A percentile compares a stretch with the other conserved stretches of the same genome.
Evolutionary conservation across 1,140 invertebrate genomes (phyloP).

Genomic region (Hydropsyche tenuis): DNA sequence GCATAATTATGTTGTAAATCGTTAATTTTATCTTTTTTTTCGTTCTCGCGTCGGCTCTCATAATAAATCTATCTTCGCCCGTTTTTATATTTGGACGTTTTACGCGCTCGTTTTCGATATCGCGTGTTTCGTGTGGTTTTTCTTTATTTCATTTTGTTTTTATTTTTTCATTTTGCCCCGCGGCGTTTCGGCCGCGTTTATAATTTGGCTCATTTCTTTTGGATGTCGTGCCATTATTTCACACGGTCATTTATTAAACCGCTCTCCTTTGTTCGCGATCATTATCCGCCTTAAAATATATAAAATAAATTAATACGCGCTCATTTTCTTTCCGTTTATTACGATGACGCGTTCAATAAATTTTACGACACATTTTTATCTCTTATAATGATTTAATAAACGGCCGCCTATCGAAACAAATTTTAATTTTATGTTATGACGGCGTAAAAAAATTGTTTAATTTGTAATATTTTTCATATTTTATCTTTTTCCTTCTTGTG

Average conservation of each 20-base stretch:
- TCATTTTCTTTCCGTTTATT: neutral
- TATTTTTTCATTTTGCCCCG: too few relatives aligned
- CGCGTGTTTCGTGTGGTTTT: slow-evolving; percentile 16
- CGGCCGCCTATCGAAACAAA: too few relatives aligned
- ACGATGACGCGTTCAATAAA: too few relatives aligned
- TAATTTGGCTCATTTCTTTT: slow-evolving; percentile 7
- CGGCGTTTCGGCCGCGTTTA: neutral
- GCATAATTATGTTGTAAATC: slow-evolving; percentile 34
- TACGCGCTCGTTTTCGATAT: neutral
- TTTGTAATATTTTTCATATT: neutral
- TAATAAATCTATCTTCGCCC: slow-evolving; percentile 23
- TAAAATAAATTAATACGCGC: slow-evolving; percentile 5
- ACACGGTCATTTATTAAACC: slow-evolving; percentile 13
- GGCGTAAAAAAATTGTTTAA: too few relatives aligned
- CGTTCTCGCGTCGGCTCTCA: neutral
- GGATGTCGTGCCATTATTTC: slow-evolving; percentile 20
- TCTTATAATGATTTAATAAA: too few relatives aligned
- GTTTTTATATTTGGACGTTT: slow-evolving; percentile 13
- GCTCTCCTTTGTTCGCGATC: slow-evolving; percentile 4
- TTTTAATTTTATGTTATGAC: too few relatives aligned
- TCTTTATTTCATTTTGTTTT: neutral
- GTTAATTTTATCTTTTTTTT: neutral
- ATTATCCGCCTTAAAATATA: neutral
- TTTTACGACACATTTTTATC: too few relatives aligned
- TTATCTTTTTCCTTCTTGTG: neutral